A percentile compares a stretch with the other conserved stretches of the same genome.
These are phyloP conservation scores for Ormyrus nitidulus DNA, from an alignment of 2,888 invertebrate genomes.

Conservation along the genomic window DNA sequence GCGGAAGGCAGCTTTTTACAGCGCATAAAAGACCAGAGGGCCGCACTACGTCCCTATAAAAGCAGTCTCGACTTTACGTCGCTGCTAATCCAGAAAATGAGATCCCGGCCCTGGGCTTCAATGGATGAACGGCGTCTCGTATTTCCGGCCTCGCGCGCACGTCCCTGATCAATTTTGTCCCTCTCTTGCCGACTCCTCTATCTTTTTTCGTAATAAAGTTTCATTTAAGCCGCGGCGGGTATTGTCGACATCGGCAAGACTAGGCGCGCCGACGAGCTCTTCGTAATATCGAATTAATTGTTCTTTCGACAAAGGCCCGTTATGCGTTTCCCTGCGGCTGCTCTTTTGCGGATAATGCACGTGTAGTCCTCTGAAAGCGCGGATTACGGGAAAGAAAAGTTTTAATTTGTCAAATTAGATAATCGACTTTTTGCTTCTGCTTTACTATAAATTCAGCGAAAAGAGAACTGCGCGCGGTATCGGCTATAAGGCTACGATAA, in stretches of 20 bases:
- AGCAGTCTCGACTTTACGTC: slow-evolving; percentile 59
- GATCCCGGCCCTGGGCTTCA: slow-evolving; percentile 54
- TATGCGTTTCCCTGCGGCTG: not conserved
- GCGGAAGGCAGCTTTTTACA: slow-evolving; percentile 48
- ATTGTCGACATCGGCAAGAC: slow-evolving; percentile 33
- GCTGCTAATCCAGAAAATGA: slow-evolving; percentile 67
- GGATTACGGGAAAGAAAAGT: slow-evolving; percentile 36
- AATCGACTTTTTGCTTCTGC: slow-evolving; percentile 4
- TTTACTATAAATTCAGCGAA: too few relatives aligned
- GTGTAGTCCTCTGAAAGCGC: not conserved
- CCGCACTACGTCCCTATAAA: slow-evolving; percentile 53
- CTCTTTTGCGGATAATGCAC: not conserved
- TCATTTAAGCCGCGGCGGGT: slow-evolving; percentile 32
- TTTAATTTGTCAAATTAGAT: slow-evolving; percentile 34
- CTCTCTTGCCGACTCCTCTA: not conserved
- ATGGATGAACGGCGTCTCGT: slow-evolving; percentile 49
- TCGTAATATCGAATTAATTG: slow-evolving; percentile 46
- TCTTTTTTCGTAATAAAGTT: slow-evolving; percentile 45
- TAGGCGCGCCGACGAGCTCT: not conserved
- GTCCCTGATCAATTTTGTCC: slow-evolving; percentile 46
- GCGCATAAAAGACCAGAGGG: slow-evolving; percentile 47
- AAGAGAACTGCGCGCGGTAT: too few relatives aligned
- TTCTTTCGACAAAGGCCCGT: slow-evolving; percentile 33
- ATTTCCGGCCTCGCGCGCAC: slow-evolving; percentile 28
- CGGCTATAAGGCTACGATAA: too few relatives aligned